These are phyloP conservation scores for Dendrocincla fuliginosa DNA, from an alignment of 2,797 vertebrate species.

Conservation along the genomic window DNA sequence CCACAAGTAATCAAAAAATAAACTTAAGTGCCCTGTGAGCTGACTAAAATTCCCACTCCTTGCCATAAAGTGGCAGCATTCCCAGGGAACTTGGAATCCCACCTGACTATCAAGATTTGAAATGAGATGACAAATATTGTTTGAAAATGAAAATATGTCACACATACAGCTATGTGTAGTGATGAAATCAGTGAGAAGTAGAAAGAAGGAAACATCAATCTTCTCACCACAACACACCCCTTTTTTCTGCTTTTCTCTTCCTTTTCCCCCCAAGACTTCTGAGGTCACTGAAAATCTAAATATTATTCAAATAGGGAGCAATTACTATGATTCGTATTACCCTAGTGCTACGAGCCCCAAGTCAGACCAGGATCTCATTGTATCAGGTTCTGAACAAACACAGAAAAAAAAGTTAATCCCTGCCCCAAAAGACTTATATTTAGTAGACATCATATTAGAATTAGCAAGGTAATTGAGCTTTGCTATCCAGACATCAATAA, in stretches of 20 bases:
- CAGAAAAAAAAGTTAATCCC: slow-evolving; percentile 68
- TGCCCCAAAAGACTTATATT: slow-evolving; percentile 33
- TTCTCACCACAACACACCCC: neutral
- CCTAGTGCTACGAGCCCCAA: slow-evolving; percentile 70
- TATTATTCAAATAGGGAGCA: slow-evolving; percentile 64
- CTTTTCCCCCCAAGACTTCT: neutral
- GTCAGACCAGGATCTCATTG: slow-evolving; percentile 69
- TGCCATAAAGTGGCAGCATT: neutral
- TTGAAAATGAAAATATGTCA: slow-evolving; percentile 29
- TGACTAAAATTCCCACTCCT: neutral
- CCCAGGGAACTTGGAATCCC: neutral
- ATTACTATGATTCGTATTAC: slow-evolving; percentile 67
- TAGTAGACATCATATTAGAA: slow-evolving; percentile 48
- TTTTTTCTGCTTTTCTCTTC: slow-evolving; percentile 18
- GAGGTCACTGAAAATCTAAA: slow-evolving; percentile 49
- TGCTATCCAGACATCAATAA: slow-evolving; percentile 22
- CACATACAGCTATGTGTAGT: neutral
- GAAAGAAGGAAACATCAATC: slow-evolving; percentile 7
- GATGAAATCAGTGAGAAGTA: slow-evolving; percentile 20
- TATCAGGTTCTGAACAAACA: slow-evolving; percentile 72
- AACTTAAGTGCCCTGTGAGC: neutral
- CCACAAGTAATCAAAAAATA: neutral
- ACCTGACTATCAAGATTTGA: neutral
- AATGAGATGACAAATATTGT: neutral
- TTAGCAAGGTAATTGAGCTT: slow-evolving; percentile 34